Evolutionary conservation across 2,797 vertebrate species (phyloP).

Genomic region (Etheostoma perlongum): DNA sequence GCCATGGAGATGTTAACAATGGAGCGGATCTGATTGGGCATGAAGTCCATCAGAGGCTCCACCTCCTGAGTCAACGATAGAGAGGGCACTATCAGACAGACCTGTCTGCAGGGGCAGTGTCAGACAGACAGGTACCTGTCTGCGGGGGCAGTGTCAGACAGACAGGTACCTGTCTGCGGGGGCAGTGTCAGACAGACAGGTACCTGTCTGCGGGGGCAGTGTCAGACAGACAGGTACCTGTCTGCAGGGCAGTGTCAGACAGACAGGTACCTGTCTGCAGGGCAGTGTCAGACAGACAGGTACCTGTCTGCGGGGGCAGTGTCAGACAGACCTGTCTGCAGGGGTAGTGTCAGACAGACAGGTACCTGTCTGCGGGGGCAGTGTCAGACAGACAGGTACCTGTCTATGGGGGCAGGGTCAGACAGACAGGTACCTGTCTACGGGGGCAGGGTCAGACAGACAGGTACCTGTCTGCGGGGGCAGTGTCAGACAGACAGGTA

Average conservation of each 20-base stretch:
- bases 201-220: too few relatives aligned
- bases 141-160: constrained; percentile 81
- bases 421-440: constrained; percentile 75
- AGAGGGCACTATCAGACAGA: too few relatives aligned
- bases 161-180: not conserved
- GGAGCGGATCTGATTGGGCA: constrained; percentile 85
- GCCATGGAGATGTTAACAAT: constrained; percentile 85
- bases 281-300: constrained; percentile 69
- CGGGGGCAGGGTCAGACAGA: constrained; percentile 80
- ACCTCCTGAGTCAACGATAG: constrained; percentile 73
- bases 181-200: too few relatives aligned
- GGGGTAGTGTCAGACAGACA: too few relatives aligned
- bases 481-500: not conserved
- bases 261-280: constrained; percentile 82
- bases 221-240: too few relatives aligned
- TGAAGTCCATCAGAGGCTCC: constrained; percentile 85
- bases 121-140: constrained; percentile 74
- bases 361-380: too few relatives aligned
- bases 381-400: too few relatives aligned
- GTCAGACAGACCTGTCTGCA: not conserved
- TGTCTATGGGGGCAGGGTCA: too few relatives aligned
- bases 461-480: too few relatives aligned
- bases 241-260: not conserved
- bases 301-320: constrained; percentile 88
- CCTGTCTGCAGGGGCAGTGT: not conserved